Base-by-base conservation (phyloP, 2,797 vertebrate species). In the Lepus townsendii region DNA sequence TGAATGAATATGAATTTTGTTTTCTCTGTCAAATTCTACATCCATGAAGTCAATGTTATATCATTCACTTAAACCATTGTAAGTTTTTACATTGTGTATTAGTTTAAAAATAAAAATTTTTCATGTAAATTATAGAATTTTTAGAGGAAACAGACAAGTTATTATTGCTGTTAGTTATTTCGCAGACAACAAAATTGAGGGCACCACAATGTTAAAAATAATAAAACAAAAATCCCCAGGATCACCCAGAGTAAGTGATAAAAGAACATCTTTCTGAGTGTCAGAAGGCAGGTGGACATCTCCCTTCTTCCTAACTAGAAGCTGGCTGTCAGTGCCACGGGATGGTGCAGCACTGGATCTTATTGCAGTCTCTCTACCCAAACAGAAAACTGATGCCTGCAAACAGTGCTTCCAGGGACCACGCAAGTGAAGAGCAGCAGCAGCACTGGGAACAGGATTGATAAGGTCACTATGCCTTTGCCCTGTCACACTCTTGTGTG, bases 101-200 rank as follows among this genome's bases (percentile, higher is more conserved):
- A 11, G 2, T 54, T 94, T 72, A 72, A 95, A 94, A 90, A 80
- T 4, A 88, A 76, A 90, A 20, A 9, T 76, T 52, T 93, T 79
- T 72, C 22, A 20, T 6, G n/a, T 47, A 47, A 47, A 47, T 47
- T 47, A 47, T 47, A 47, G 42, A 47, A 9, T 47, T 63, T 60
- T 77, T 83, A 88, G 42, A 95, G 27, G 6, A 85, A 93, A 85
- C 1, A 73, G 22, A 78, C 24, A 20, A 57, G 5, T 76, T 62
- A 65, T 7, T 50, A 30, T 68, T 57, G 19, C 54, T 57, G 54
- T 57, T 16, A 17, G 4, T 92, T 60, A 68, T 73, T 92, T 50
- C 52, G 88, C 4, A 68, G 42, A 62, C 57, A 91, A 68, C 10
- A 82, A 66, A 91, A 73, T 8, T 20, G 32, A 85, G 11, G 5